phyloP scores from a whole-genome alignment of 2,888 invertebrate species.

The Cerastoderma edule region DNA sequence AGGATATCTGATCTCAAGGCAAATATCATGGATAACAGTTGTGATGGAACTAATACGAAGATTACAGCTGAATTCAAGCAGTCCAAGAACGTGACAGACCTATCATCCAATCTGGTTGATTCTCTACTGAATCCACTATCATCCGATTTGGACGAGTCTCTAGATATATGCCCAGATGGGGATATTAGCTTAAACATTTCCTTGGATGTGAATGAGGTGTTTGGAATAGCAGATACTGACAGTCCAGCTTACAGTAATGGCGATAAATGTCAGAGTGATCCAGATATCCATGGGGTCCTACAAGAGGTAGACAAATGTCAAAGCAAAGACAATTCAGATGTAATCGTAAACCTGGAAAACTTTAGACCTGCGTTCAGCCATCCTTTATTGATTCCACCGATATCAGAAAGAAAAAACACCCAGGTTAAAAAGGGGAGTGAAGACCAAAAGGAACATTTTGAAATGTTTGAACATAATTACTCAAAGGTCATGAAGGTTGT shows the following conservation, averaged over 20 bases:
- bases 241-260: too few species aligned
- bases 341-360: neutral
- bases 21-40: too few species aligned
- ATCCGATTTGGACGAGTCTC: constrained; percentile 43
- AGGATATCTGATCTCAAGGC: too few species aligned
- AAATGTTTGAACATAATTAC: constrained; percentile 35
- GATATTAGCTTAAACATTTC: constrained; percentile 46
- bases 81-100: too few species aligned
- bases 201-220: constrained; percentile 37
- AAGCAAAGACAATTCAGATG: too few species aligned
- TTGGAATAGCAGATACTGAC: constrained; percentile 15
- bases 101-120: constrained; percentile 17
- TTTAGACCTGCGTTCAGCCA: neutral
- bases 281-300: too few species aligned
- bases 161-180: constrained; percentile 29
- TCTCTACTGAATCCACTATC: constrained; percentile 41
- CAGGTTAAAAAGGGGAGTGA: neutral
- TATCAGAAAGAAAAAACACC: neutral
- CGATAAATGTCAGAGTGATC: too few species aligned
- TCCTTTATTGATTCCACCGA: neutral
- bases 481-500: constrained; percentile 34
- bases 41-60: too few species aligned
- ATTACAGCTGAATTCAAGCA: too few species aligned
- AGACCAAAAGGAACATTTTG: neutral
- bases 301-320: too few species aligned